A percentile compares a stretch with the other conserved stretches of the same genome.
These are phyloP conservation scores for Pipistrellus pipistrellus DNA, from an alignment of 2,797 vertebrate genomes.

Conservation along the genomic window DNA sequence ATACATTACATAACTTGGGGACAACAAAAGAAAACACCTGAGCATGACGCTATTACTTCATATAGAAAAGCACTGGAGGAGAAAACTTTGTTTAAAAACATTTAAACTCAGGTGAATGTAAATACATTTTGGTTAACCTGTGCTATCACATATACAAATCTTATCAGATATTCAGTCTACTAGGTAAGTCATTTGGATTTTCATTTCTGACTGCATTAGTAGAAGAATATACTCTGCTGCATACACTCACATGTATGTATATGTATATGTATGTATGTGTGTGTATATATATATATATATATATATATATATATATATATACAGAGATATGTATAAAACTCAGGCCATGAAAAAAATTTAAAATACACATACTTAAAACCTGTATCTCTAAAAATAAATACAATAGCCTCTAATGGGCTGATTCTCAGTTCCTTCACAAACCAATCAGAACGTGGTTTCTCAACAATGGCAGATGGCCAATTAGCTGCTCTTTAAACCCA, in stretches of 20 bases:
- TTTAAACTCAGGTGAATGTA: slow-evolving; percentile 84
- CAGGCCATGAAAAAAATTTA: slow-evolving; percentile 83
- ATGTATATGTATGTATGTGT: slow-evolving; percentile 48
- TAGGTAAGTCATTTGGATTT: slow-evolving; percentile 66
- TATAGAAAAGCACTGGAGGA: slow-evolving; percentile 74
- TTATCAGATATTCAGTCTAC: slow-evolving; percentile 75
- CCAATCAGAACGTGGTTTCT: slow-evolving; percentile 76
- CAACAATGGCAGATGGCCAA: slow-evolving; percentile 42
- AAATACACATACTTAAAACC: slow-evolving; percentile 83
- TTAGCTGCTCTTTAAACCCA: slow-evolving; percentile 68
- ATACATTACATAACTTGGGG: slow-evolving; percentile 68
- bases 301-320: slow-evolving; percentile 63
- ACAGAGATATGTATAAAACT: slow-evolving; percentile 79
- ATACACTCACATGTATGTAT: background rate
- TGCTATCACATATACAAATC: slow-evolving; percentile 80
- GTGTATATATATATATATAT: too few relatives aligned
- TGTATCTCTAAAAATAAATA: slow-evolving; percentile 80
- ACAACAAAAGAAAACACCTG: slow-evolving; percentile 77
- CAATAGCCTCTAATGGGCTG: slow-evolving; percentile 81
- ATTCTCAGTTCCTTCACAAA: slow-evolving; percentile 77
- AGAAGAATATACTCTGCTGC: slow-evolving; percentile 77
- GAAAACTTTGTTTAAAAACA: slow-evolving; percentile 84
- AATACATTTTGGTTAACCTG: slow-evolving; percentile 81
- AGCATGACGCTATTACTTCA: slow-evolving; percentile 68
- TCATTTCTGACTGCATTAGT: slow-evolving; percentile 62